Conservation (phyloP, 2,797 vertebrate species). For the Halcyon badia region DNA sequence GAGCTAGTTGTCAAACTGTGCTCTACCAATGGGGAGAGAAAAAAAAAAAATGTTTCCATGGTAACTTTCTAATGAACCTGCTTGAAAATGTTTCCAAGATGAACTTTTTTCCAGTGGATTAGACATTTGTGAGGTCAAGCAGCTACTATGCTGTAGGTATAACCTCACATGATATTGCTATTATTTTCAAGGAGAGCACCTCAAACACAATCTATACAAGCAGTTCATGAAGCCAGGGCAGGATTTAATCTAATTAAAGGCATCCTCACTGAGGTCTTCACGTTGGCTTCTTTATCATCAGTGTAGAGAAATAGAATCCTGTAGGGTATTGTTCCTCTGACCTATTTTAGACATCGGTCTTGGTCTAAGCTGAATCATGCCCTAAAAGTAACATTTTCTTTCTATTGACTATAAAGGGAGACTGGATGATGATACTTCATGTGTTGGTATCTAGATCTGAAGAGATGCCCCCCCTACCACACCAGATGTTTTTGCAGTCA, state of each 20-base stretch:
- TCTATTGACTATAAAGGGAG: background rate
- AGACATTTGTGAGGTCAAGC: background rate
- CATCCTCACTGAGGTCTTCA: background rate
- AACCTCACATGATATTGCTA: background rate
- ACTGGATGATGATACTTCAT: rapidly evolving
- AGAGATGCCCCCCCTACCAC: background rate
- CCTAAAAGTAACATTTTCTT: background rate
- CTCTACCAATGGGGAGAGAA: background rate
- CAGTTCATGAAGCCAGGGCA: background rate
- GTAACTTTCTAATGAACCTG: background rate
- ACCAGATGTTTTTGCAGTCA: background rate
- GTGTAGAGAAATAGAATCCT: background rate
- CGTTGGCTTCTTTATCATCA: background rate
- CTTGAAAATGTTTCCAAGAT: background rate
- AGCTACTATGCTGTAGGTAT: background rate
- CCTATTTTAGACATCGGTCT: background rate
- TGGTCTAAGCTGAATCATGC: background rate
- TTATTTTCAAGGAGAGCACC: background rate
- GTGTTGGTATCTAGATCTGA: background rate
- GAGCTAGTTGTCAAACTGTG: background rate
- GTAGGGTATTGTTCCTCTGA: background rate
- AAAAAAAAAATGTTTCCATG: background rate
- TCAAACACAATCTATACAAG: background rate
- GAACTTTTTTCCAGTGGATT: background rate
- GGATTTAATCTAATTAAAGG: background rate